A percentile compares a stretch with the other conserved stretches of the same genome.
phyloP scores from a whole-genome alignment of 2,113 vertebrate species.

The Sinocyclocheilus anophthalmus region DNA sequence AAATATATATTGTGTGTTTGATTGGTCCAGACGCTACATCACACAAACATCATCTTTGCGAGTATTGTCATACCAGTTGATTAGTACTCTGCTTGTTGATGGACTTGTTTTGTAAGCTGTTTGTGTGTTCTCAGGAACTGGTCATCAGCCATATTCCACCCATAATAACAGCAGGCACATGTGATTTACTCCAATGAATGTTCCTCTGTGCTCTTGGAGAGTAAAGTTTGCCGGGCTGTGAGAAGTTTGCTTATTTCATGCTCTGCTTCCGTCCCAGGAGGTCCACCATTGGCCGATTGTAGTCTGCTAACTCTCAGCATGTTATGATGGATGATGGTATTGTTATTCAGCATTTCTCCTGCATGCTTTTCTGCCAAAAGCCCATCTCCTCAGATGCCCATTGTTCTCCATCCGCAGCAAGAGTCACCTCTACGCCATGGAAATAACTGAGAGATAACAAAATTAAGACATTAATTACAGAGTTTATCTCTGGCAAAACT shows the following conservation, averaged over 20 bases:
- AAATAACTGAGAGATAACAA: conserved; percentile 81
- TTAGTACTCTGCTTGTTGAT: neutral
- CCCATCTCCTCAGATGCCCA: conserved; percentile 74
- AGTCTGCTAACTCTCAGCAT: conserved; percentile 70
- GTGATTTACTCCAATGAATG: conserved; percentile 1
- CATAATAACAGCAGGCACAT: conserved; percentile 17
- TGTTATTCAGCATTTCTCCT: conserved; percentile 78
- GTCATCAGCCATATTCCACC: neutral
- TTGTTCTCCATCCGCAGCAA: conserved; percentile 78
- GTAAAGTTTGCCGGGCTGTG: conserved; percentile 46
- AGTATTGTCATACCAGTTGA: neutral
- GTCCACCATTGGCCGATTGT: conserved; percentile 67
- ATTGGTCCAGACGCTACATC: too few relatives aligned
- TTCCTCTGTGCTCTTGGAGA: conserved; percentile 23
- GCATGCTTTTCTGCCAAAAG: conserved; percentile 75
- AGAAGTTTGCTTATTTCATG: conserved; percentile 59
- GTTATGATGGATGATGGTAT: conserved; percentile 78
- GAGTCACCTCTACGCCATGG: conserved; percentile 81
- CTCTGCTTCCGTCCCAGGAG: conserved; percentile 65
- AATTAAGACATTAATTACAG: conserved; percentile 82
- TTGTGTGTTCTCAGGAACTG: neutral
- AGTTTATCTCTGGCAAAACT: conserved; percentile 79
- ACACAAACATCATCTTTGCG: neutral
- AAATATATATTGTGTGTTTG: too few relatives aligned
- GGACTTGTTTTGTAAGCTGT: neutral